phyloP scores from a whole-genome alignment of 2,797 vertebrate species.

The Epinephelus awoara region DNA sequence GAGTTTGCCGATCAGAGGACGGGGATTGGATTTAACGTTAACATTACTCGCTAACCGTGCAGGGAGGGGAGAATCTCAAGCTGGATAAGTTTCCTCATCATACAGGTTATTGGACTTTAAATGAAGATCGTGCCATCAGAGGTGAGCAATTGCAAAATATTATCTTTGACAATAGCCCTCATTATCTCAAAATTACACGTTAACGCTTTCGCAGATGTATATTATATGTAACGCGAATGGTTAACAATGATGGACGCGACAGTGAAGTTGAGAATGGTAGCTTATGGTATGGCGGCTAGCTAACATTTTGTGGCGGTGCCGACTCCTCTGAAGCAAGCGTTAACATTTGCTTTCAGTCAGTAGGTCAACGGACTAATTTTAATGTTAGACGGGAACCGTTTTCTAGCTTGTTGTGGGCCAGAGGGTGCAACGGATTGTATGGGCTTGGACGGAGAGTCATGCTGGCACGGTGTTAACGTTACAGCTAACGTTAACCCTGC shows the following conservation, averaged over 20 bases:
- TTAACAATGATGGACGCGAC: constrained; percentile 78
- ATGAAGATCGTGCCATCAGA: constrained; percentile 91
- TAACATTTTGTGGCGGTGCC: constrained; percentile 70
- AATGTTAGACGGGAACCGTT: constrained; percentile 29
- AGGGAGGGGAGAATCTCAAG: constrained; percentile 86
- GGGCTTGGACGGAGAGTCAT: constrained; percentile 67
- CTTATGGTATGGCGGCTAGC: constrained; percentile 77
- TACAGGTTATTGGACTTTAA: constrained; percentile 90
- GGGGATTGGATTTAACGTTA: constrained; percentile 76
- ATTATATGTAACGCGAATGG: constrained; percentile 58
- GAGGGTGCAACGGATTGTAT: constrained; percentile 36
- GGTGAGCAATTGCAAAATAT: constrained; percentile 76
- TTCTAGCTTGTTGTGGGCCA: constrained; percentile 23
- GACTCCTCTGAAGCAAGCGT: constrained; percentile 42
- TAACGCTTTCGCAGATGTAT: constrained; percentile 31
- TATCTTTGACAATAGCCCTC: background rate
- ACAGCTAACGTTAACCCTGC: constrained; percentile 73
- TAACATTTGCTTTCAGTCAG: constrained; percentile 73
- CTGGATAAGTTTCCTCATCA: constrained; percentile 89
- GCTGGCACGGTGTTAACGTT: constrained; percentile 66
- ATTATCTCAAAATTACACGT: background rate
- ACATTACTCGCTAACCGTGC: constrained; percentile 81
- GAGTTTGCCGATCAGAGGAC: constrained; percentile 73
- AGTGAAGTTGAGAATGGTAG: constrained; percentile 72
- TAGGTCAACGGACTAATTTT: constrained; percentile 65